These are phyloP conservation scores for Nebria salina DNA, from an alignment of 2,888 invertebrate species.

Conservation along the genomic window DNA sequence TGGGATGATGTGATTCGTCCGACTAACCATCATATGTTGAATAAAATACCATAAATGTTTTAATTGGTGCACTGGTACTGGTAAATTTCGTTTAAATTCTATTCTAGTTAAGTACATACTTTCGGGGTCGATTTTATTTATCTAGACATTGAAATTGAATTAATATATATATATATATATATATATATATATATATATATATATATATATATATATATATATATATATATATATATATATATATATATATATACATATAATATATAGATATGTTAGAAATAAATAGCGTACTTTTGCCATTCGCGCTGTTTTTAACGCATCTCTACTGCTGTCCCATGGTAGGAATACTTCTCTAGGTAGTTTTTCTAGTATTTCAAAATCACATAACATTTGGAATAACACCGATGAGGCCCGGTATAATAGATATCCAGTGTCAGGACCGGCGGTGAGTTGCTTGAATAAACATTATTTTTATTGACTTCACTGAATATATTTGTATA, in stretches of 20 bases:
- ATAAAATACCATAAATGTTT: slow-evolving; percentile 77
- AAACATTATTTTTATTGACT: too few relatives aligned
- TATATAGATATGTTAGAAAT: too few relatives aligned
- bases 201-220: not conserved
- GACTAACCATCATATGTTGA: slow-evolving; percentile 70
- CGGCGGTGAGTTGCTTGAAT: slow-evolving; percentile 66
- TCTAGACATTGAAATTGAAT: slow-evolving; percentile 50
- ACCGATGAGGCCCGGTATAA: slow-evolving; percentile 69
- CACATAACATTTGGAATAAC: slow-evolving; percentile 76
- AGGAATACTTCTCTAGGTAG: slow-evolving; percentile 73
- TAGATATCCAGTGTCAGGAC: slow-evolving; percentile 64
- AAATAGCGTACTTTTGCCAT: not conserved
- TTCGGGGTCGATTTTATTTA: slow-evolving; percentile 63
- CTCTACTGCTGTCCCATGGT: slow-evolving; percentile 68
- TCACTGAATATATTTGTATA: not conserved
- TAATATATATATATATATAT: slow-evolving; percentile 19
- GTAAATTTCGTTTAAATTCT: slow-evolving; percentile 68
- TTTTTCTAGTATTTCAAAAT: slow-evolving; percentile 69
- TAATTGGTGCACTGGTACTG: slow-evolving; percentile 64
- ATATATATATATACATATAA: slow-evolving; percentile 8
- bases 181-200: slow-evolving; percentile 2
- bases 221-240: slow-evolving; percentile 6
- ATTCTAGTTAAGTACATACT: slow-evolving; percentile 73
- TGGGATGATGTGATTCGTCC: slow-evolving; percentile 72
- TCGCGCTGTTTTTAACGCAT: not conserved